Percentiles rank a stretch among this genome's conserved stretches.
These are phyloP conservation scores for Venustaconcha ellipsiformis DNA, from an alignment of 1,140 invertebrate species.

Conservation along the genomic window DNA sequence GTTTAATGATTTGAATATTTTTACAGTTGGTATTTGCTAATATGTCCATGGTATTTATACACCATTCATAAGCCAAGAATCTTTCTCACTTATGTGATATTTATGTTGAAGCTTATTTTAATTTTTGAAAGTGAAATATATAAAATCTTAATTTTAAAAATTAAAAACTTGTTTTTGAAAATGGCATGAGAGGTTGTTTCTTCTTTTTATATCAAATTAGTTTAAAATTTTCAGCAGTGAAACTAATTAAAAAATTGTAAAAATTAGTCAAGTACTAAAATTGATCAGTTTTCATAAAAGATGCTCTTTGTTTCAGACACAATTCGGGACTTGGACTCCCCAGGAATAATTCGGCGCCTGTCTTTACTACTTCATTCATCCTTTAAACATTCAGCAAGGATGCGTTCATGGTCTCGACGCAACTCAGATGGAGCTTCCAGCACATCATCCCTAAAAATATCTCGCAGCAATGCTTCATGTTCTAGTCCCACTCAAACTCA, in stretches of 20 bases:
- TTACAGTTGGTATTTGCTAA: no score
- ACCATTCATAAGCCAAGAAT: no score
- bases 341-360: constrained; percentile 27
- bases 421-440: constrained; percentile 26
- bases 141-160: no score
- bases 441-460: constrained; percentile 9
- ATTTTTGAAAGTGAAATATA: no score
- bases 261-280: neutral
- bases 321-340: constrained; percentile 26
- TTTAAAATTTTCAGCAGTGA: no score
- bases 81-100: no score
- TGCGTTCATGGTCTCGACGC: constrained; percentile 10
- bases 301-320: constrained; percentile 30
- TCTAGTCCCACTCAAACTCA: constrained; percentile 28
- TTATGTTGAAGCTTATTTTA: no score
- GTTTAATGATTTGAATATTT: no score
- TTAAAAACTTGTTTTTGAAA: no score
- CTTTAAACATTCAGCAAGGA: constrained; percentile 14
- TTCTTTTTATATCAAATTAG: no score
- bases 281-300: neutral
- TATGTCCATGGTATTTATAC: no score
- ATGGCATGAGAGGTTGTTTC: no score
- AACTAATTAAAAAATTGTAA: neutral
- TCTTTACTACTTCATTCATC: constrained; percentile 27
- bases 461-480: neutral